phyloP scores from a whole-genome alignment of 2,113 vertebrate genomes.

The Rhabdomys dilectus region DNA sequence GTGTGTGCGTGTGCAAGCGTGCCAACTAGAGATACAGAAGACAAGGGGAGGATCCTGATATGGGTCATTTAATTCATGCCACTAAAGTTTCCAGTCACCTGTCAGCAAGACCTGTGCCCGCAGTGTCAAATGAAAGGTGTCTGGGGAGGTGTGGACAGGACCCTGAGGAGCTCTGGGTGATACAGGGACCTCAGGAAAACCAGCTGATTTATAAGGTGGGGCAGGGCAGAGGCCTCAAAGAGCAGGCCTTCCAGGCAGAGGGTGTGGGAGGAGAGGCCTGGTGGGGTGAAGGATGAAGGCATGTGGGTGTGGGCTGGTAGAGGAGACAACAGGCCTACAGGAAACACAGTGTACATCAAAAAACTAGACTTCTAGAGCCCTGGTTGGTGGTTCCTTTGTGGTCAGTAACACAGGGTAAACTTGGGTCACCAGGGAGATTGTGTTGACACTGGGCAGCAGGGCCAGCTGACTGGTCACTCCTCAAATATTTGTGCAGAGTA shows the following conservation, averaged over 20 bases:
- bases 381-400: not conserved
- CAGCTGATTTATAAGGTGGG: not conserved
- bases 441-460: not conserved
- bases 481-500: constrained; percentile 39
- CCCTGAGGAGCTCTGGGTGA: not conserved
- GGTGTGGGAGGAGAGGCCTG: not conserved
- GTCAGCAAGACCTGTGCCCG: not conserved
- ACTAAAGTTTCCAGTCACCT: not conserved
- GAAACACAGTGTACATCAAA: not conserved
- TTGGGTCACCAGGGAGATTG: constrained; percentile 45
- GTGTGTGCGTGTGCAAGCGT: fast-evolving
- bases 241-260: not conserved
- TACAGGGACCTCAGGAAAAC: not conserved
- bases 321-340: not conserved
- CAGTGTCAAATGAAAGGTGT: not conserved
- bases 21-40: not conserved
- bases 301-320: not conserved
- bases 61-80: not conserved
- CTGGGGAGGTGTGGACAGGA: not conserved
- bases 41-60: not conserved
- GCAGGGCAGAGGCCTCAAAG: not conserved
- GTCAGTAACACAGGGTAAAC: not conserved
- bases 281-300: fast-evolving
- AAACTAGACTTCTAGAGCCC: not conserved
- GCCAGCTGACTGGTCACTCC: not conserved